A percentile compares a stretch with the other conserved stretches of the same genome.
These are phyloP conservation scores for Campylorhamphus procurvoides DNA, from an alignment of 2,113 vertebrate genomes.

Conservation along the genomic window DNA sequence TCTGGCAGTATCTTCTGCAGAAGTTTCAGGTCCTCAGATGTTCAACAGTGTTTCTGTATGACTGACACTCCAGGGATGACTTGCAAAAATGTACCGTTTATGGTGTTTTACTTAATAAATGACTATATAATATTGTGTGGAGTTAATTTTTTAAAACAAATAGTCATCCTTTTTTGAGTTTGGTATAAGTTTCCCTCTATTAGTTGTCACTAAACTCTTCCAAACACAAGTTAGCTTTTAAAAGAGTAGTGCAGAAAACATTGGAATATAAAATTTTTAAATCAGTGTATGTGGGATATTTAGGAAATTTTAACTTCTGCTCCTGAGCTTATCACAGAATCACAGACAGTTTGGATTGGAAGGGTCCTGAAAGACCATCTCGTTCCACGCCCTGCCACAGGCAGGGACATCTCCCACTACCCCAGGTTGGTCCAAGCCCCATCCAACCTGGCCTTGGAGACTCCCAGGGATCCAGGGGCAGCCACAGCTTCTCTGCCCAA, in stretches of 20 bases:
- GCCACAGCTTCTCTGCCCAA: not conserved
- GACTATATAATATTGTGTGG: not conserved
- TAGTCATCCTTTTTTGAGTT: not conserved
- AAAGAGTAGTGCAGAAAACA: not conserved
- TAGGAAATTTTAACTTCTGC: not conserved
- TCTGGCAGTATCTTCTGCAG: not conserved
- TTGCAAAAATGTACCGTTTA: not conserved
- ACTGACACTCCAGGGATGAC: not conserved
- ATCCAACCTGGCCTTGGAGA: fast-evolving
- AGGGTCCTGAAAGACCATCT: not conserved
- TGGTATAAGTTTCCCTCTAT: not conserved
- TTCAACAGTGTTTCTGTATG: slow-evolving; percentile 7
- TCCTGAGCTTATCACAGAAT: not conserved
- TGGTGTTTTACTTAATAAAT: not conserved
- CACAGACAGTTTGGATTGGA: not conserved
- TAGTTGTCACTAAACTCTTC: not conserved
- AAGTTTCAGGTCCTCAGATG: not conserved
- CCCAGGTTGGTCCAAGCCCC: fast-evolving
- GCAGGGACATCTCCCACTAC: fast-evolving
- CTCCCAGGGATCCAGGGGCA: not conserved
- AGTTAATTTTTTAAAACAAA: not conserved
- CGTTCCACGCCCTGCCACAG: fast-evolving
- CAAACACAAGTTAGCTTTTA: not conserved
- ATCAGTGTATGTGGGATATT: not conserved
- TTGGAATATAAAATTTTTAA: not conserved